These are phyloP conservation scores for Cotesia typhae DNA, from an alignment of 1,140 invertebrate species.

Conservation along the genomic window DNA sequence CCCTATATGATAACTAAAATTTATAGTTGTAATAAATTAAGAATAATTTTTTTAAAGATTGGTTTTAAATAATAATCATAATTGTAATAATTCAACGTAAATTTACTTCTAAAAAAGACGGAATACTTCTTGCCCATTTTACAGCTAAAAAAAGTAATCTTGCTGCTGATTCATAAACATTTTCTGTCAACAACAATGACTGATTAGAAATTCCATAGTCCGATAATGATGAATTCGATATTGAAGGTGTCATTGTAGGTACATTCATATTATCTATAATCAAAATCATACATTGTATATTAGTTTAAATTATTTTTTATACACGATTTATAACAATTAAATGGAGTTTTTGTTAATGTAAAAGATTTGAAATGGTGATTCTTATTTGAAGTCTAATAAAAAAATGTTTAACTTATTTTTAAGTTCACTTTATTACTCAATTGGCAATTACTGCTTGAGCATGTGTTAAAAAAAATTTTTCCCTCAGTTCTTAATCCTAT, in stretches of 20 bases:
- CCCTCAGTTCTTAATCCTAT: too few species aligned
- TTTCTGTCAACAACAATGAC: slow-evolving; percentile 68
- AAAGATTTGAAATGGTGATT: too few species aligned
- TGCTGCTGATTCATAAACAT: slow-evolving; percentile 77
- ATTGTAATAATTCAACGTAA: background rate
- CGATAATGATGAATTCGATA: slow-evolving; percentile 44
- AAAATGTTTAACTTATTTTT: too few species aligned
- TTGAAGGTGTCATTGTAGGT: slow-evolving; percentile 47
- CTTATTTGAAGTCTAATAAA: too few species aligned
- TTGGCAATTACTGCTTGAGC: too few species aligned
- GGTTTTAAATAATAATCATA: background rate
- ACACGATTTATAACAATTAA: too few species aligned
- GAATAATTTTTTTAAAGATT: background rate
- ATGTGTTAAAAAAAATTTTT: too few species aligned
- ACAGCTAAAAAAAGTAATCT: slow-evolving; percentile 80
- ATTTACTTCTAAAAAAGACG: slow-evolving; percentile 75
- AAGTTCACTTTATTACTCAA: too few species aligned
- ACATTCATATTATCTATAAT: slow-evolving; percentile 30
- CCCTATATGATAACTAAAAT: slow-evolving; percentile 72
- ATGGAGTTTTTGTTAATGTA: too few species aligned
- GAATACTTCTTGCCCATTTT: slow-evolving; percentile 80
- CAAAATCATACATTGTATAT: background rate
- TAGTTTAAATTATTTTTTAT: too few species aligned
- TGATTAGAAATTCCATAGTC: slow-evolving; percentile 53
- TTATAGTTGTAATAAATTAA: slow-evolving; percentile 5